Percentiles rank a stretch among this genome's conserved stretches.
These are phyloP conservation scores for Xanthorhoe designata DNA, from an alignment of 2,888 invertebrate species.

Conservation along the genomic window DNA sequence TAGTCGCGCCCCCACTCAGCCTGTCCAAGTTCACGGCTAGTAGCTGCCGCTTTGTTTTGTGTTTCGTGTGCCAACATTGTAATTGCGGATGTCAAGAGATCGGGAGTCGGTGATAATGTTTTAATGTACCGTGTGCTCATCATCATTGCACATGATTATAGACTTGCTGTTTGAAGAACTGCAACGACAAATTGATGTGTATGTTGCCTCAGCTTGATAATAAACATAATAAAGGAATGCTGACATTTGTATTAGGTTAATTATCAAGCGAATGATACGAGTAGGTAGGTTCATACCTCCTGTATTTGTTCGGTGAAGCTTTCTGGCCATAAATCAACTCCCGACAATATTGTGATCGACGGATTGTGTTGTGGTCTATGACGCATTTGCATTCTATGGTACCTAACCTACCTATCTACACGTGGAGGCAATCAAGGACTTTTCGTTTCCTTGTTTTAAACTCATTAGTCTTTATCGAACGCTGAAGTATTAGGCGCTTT, in stretches of 20 bases:
- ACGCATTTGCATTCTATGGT: slow-evolving; percentile 14
- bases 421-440: slow-evolving; percentile 15
- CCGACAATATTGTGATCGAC: slow-evolving; percentile 19
- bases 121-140: not conserved
- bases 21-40: slow-evolving; percentile 61
- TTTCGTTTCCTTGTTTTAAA: slow-evolving; percentile 9
- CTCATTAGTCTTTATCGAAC: slow-evolving; percentile 3
- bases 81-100: slow-evolving; percentile 27
- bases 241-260: no score
- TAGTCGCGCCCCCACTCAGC: slow-evolving; percentile 42
- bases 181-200: no score
- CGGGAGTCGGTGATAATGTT: not conserved
- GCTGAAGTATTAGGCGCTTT: slow-evolving; percentile 5
- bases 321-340: slow-evolving; percentile 12
- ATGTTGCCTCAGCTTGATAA: no score
- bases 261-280: not conserved
- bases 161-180: no score
- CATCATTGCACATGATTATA: not conserved
- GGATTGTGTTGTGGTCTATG: slow-evolving; percentile 17
- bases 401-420: not conserved
- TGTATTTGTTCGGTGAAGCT: not conserved
- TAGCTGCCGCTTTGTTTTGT: slow-evolving; percentile 43
- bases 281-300: no score
- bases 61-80: slow-evolving; percentile 54
- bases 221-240: no score